A percentile compares a stretch with the other conserved stretches of the same genome.
Conservation (phyloP, 2,797 vertebrate species). For the Allobates femoralis region DNA sequence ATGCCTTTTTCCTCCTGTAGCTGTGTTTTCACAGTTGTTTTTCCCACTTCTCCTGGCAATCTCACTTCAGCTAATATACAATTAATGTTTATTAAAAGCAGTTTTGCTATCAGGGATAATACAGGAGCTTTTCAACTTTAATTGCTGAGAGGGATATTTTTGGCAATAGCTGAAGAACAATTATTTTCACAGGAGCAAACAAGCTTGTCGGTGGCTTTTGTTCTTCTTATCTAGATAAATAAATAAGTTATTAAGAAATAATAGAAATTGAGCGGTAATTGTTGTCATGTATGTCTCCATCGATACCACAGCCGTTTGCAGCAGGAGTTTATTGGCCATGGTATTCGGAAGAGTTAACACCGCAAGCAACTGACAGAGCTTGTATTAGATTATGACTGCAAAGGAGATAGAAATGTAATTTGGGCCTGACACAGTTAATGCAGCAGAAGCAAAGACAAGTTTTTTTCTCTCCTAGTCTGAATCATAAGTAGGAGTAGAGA, state of each 20-base stretch:
- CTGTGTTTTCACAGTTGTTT: constrained; percentile 51
- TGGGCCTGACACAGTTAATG: constrained; percentile 32
- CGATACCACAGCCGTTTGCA: not conserved
- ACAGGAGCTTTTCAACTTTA: constrained; percentile 42
- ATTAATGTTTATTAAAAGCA: constrained; percentile 54
- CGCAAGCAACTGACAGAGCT: not conserved
- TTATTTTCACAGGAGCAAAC: constrained; percentile 36
- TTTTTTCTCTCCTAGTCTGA: constrained; percentile 18
- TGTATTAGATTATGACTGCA: not conserved
- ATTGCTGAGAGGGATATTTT: constrained; percentile 50
- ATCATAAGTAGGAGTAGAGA: constrained; percentile 52
- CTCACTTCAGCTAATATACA: constrained; percentile 61
- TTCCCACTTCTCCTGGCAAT: constrained; percentile 43
- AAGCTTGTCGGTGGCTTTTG: constrained; percentile 33
- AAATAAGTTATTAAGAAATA: constrained; percentile 46
- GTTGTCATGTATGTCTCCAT: constrained; percentile 20
- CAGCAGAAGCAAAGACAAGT: constrained; percentile 13
- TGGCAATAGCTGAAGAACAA: constrained; percentile 35
- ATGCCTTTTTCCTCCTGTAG: constrained; percentile 15
- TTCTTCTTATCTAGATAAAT: constrained; percentile 40
- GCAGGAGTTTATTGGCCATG: not conserved
- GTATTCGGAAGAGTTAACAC: not conserved
- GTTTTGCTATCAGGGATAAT: constrained; percentile 34
- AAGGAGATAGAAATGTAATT: not conserved
- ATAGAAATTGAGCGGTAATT: constrained; percentile 19